Evolutionary conservation across 1,140 invertebrate genomes (phyloP).

Genomic region (Polyergus mexicanus): DNA sequence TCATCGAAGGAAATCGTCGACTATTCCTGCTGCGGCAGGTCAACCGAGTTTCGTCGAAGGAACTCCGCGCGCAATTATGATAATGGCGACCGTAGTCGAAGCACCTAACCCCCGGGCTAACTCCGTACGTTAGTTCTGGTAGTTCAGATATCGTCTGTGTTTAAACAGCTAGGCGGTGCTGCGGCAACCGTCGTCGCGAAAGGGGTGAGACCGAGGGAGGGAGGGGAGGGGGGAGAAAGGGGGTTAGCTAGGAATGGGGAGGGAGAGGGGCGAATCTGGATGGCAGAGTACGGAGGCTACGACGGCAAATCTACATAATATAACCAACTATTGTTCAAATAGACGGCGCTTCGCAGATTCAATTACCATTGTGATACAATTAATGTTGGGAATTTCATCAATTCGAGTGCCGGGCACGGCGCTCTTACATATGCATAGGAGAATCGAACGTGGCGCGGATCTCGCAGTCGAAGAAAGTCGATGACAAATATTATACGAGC

Average conservation of each 20-base stretch:
- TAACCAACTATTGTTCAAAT: constrained; percentile 88
- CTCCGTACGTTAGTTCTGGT: constrained; percentile 83
- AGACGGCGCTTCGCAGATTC: constrained; percentile 86
- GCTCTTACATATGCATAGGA: constrained; percentile 86
- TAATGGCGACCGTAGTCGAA: constrained; percentile 81
- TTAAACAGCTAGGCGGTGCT: constrained; percentile 85
- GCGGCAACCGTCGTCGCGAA: constrained; percentile 75
- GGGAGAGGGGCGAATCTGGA: constrained; percentile 65
- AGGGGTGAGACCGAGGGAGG: constrained; percentile 60
- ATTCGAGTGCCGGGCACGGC: constrained; percentile 85
- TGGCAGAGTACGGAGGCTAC: constrained; percentile 79
- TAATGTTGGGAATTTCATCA: constrained; percentile 87
- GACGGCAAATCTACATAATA: constrained; percentile 87
- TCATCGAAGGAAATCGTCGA: constrained; percentile 72
- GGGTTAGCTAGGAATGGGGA: constrained; percentile 30
- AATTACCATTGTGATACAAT: constrained; percentile 87
- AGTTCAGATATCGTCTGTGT: constrained; percentile 87
- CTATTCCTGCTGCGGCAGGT: constrained; percentile 76
- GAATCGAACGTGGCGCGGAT: constrained; percentile 82
- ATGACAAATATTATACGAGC: constrained; percentile 77
- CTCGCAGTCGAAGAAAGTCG: constrained; percentile 75
- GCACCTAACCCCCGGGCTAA: constrained; percentile 79
- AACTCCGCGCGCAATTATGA: constrained; percentile 83
- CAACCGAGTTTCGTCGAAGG: constrained; percentile 76
- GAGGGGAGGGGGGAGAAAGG: not conserved